These are phyloP conservation scores for Ptyas mucosa DNA, from an alignment of 2,113 vertebrate genomes.

Conservation along the genomic window DNA sequence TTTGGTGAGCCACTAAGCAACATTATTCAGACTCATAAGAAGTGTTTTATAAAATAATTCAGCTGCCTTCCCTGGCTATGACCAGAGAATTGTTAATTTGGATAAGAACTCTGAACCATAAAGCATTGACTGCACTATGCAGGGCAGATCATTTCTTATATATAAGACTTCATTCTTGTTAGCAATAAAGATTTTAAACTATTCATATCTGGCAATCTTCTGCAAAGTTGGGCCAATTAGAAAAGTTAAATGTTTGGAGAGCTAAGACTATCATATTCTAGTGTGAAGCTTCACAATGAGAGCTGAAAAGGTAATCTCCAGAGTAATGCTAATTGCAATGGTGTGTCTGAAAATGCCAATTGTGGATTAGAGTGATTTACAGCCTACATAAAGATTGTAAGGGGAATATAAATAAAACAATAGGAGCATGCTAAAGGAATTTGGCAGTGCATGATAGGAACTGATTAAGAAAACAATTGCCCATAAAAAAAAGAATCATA, in stretches of 20 bases:
- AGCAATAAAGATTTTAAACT: neutral
- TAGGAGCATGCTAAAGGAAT: neutral
- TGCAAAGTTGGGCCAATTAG: neutral
- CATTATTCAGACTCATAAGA: neutral
- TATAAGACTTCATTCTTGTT: neutral
- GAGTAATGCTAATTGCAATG: neutral
- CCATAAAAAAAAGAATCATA: neutral
- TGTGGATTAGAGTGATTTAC: neutral
- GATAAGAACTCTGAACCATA: neutral
- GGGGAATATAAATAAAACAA: neutral
- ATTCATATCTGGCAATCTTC: neutral
- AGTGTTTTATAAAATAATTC: neutral
- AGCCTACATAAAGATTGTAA: neutral
- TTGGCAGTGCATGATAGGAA: neutral
- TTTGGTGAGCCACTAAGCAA: neutral
- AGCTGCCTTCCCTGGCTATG: neutral
- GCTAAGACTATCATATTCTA: neutral
- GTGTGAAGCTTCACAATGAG: neutral
- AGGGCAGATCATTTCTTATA: neutral
- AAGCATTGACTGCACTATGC: neutral
- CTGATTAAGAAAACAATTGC: neutral
- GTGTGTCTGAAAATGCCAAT: neutral
- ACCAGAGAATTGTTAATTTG: neutral
- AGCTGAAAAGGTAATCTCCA: neutral
- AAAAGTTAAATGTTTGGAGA: neutral